phyloP scores from a whole-genome alignment of 2,888 invertebrate species.

The Carcina quercana region DNA sequence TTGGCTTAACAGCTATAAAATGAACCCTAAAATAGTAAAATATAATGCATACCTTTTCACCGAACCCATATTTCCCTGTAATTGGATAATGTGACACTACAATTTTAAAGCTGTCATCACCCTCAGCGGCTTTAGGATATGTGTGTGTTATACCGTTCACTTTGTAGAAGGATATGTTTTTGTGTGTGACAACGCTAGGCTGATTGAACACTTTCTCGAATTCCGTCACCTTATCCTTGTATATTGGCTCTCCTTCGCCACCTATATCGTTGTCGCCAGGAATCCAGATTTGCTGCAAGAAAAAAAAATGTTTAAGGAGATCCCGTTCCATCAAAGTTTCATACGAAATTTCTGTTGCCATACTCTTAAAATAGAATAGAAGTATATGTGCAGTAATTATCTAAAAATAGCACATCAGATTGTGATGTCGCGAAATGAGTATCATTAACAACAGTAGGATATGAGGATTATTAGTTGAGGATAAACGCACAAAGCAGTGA shows the following conservation, averaged over 20 bases:
- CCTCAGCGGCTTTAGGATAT: constrained; percentile 61
- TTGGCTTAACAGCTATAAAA: no score
- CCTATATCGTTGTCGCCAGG: constrained; percentile 99
- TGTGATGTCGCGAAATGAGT: no score
- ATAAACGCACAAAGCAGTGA: no score
- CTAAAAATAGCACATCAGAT: no score
- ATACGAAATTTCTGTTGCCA: no score
- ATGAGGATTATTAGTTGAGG: no score
- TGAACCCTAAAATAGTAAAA: background rate
- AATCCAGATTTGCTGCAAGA: constrained; percentile 83
- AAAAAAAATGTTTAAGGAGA: no score
- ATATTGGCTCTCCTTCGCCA: constrained; percentile 88
- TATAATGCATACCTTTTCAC: constrained; percentile 43
- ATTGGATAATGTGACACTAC: constrained; percentile 85
- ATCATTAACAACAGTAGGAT: no score
- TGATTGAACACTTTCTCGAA: constrained; percentile 85
- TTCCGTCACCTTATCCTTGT: constrained; percentile 78
- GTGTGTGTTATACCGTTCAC: constrained; percentile 80
- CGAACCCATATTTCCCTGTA: constrained; percentile 38
- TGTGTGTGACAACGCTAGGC: constrained; percentile 75
- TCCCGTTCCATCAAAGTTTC: no score
- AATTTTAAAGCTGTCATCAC: constrained; percentile 72
- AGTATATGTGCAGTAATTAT: no score
- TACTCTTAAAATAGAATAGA: no score
- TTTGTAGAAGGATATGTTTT: constrained; percentile 81